Evolutionary conservation across 2,888 invertebrate genomes (phyloP), one percentile per base, ranked within the genome.

Genomic region (Lycia hirtaria): DNA sequence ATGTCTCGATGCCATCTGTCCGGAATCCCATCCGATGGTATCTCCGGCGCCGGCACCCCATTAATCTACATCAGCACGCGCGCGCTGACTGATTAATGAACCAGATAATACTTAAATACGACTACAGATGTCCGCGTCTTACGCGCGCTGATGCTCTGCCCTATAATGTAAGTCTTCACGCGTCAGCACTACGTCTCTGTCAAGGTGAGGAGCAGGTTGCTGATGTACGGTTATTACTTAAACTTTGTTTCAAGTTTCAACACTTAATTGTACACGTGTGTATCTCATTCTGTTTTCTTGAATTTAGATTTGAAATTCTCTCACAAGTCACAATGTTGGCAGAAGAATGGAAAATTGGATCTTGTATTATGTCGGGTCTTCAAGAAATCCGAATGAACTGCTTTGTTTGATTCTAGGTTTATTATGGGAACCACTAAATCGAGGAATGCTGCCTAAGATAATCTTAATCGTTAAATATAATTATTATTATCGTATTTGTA

Each of bases 1-100:
- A 41, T 57, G 57, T 66, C 73, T 69, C 81, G 87, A 87, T 86
- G 80, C 63, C 84, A 85, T 86, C 87, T 78, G 80, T 80, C 85
- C 77, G 80, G 83, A 85, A 83, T 85, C 82, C 78, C 69, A 70
- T 45, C 41, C 79, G 88, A 88, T 86, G 80, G 77, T 85, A 90
- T 89, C 89, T 67, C 69, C 72, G 77, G 76, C 83, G 80, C 80
- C 80, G 85, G 85, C 87, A 86, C 88, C 83, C 82, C 85, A 90
- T 90, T 90, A 86, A 90, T 91, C 90, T 88, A 86, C 89, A 91
- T 92, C 91, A 88, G 85, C 89, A 88, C 89, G 87, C 85, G 88
- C 83, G 80, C 75, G 74, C 85, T 78, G 82, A 77, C 82, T 84
- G 91, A 90, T 92, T 86, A 90, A 89, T 88, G 89, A 89, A 88